Conservation (phyloP, 2,797 vertebrate genomes). For the Notamacropus eugenii region DNA sequence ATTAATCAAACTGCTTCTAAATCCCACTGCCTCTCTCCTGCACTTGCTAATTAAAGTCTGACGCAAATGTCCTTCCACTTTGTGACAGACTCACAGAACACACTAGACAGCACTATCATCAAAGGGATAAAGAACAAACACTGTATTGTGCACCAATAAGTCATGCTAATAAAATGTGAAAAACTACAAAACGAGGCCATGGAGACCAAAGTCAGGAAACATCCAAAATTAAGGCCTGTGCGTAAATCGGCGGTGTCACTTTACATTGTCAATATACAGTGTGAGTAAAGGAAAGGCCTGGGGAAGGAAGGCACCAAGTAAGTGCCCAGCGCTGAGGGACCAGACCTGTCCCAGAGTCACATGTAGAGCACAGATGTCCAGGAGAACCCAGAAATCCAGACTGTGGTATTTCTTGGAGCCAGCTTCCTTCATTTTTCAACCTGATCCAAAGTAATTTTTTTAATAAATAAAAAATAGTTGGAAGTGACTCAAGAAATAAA, state of each 20-base stretch:
- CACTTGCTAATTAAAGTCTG: conserved; percentile 69
- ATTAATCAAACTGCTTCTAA: conserved; percentile 59
- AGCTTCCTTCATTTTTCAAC: conserved; percentile 44
- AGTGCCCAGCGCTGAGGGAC: conserved; percentile 53
- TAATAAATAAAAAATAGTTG: conserved; percentile 49
- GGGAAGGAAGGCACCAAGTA: background rate
- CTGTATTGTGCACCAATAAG: conserved; percentile 67
- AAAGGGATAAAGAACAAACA: conserved; percentile 70
- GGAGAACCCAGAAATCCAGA: background rate
- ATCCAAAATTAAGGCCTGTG: conserved; percentile 57
- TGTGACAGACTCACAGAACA: conserved; percentile 40
- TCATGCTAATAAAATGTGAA: conserved; percentile 57
- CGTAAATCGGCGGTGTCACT: conserved; percentile 66
- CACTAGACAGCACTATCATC: conserved; percentile 54
- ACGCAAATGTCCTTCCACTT: conserved; percentile 61
- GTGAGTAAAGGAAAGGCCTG: conserved; percentile 42
- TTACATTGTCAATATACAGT: conserved; percentile 46
- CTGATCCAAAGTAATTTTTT: conserved; percentile 44
- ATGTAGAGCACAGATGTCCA: background rate
- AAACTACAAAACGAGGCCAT: conserved; percentile 63
- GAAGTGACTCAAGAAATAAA: conserved; percentile 19
- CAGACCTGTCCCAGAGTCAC: conserved; percentile 37
- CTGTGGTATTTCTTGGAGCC: background rate
- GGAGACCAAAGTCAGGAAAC: conserved; percentile 64
- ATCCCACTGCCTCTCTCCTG: conserved; percentile 53